These are phyloP conservation scores for Charadrius vociferus DNA, from an alignment of 2,113 vertebrate genomes.

Conservation along the genomic window DNA sequence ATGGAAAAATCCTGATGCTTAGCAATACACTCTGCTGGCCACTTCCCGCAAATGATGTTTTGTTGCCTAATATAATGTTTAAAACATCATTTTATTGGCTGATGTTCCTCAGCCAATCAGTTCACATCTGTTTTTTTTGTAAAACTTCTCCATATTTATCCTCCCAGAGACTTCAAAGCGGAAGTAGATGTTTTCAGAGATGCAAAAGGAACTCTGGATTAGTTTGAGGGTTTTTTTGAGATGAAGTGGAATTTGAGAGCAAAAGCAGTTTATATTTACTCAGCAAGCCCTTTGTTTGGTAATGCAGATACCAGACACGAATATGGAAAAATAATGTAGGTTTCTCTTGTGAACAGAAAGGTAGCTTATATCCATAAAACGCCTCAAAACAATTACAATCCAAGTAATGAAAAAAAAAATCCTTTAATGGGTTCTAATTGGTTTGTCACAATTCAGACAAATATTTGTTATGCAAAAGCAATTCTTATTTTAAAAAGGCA, in stretches of 20 bases:
- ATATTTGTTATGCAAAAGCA: slow-evolving; percentile 35
- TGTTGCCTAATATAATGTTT: not conserved
- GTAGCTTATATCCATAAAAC: not conserved
- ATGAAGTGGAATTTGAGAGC: not conserved
- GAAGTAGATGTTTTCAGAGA: slow-evolving; percentile 10
- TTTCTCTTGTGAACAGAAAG: not conserved
- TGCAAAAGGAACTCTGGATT: slow-evolving; percentile 11
- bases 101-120: not conserved
- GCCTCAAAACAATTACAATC: not conserved
- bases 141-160: not conserved
- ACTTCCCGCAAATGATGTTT: not conserved
- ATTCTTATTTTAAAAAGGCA: not conserved
- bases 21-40: not conserved
- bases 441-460: slow-evolving; percentile 27
- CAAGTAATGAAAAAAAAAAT: not conserved
- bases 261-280: not conserved
- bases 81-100: not conserved
- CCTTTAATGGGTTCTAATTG: not conserved
- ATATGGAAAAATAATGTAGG: not conserved
- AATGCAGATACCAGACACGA: not conserved
- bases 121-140: not conserved
- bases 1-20: not conserved
- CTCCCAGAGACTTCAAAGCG: not conserved
- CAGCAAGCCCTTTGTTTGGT: not conserved
- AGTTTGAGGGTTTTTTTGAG: not conserved